Percentiles rank a stretch among this genome's conserved stretches.
Evolutionary conservation across 2,888 invertebrate species (phyloP).

Genomic region (Aethes cnicana): DNA sequence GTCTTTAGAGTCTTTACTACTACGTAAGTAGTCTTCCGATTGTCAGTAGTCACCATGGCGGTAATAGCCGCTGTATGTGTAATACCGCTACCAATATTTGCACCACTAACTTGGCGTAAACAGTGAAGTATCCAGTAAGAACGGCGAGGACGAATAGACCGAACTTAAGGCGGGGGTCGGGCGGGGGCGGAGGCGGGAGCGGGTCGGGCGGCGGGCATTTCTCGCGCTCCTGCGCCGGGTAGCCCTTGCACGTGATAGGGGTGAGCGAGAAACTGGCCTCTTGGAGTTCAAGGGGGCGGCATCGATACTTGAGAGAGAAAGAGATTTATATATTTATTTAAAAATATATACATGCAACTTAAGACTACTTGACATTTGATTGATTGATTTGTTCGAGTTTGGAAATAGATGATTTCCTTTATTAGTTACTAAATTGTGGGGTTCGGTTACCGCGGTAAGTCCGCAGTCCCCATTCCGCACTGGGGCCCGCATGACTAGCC

Average conservation of each 20-base stretch:
- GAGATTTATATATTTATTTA: too few relatives aligned
- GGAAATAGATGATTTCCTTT: too few relatives aligned
- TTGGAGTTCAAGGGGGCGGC: neutral
- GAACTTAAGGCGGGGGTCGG: constrained; percentile 58
- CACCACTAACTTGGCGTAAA: constrained; percentile 64
- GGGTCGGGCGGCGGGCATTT: constrained; percentile 50
- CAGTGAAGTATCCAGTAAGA: constrained; percentile 52
- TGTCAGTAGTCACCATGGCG: neutral
- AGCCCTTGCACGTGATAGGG: too few relatives aligned
- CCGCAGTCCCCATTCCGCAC: too few relatives aligned
- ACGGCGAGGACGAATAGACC: constrained; percentile 49
- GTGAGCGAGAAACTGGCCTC: neutral
- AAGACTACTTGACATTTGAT: too few relatives aligned
- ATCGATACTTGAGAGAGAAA: constrained; percentile 11
- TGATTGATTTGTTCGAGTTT: too few relatives aligned
- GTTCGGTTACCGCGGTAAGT: too few relatives aligned
- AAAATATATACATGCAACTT: too few relatives aligned
- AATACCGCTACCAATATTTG: too few relatives aligned
- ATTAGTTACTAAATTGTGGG: too few relatives aligned
- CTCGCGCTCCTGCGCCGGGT: constrained; percentile 43
- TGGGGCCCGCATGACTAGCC: too few relatives aligned
- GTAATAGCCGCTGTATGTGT: too few relatives aligned
- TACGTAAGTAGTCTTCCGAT: neutral
- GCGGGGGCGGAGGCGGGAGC: constrained; percentile 53
- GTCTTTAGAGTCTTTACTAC: neutral